Conservation (phyloP, 2,888 invertebrate species). For the Drosophila paranaensis region DNA sequence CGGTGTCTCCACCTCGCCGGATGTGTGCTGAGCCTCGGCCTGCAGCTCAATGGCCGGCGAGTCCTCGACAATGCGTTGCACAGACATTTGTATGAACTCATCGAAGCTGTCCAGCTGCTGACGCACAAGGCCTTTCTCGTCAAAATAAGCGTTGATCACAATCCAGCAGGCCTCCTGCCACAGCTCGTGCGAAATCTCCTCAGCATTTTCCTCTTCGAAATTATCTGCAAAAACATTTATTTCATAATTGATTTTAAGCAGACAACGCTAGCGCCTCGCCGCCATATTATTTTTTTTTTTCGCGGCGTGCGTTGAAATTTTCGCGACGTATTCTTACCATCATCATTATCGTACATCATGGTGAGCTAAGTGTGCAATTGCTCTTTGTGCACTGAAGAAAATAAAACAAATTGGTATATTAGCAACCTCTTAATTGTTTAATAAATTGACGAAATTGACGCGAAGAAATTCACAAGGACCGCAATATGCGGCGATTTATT, state of each 20-base stretch:
- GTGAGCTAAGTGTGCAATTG: conserved; percentile 37
- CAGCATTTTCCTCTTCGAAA: conserved; percentile 94
- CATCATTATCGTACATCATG: conserved; percentile 84
- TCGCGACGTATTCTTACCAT: conserved; percentile 72
- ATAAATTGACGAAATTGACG: conserved; percentile 30
- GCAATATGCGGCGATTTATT: conserved; percentile 51
- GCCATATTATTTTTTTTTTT: conserved; percentile 63
- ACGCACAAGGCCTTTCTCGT: conserved; percentile 99
- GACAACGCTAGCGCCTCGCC: conserved; percentile 41
- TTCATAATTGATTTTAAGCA: neutral
- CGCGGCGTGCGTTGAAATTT: conserved; percentile 30
- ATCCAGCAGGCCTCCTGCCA: conserved; percentile 99
- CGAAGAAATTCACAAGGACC: conserved; percentile 28
- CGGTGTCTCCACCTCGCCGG: conserved; percentile 96
- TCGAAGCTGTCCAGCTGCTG: conserved; percentile 99
- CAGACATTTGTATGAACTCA: conserved; percentile 99
- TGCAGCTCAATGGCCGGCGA: conserved; percentile 98
- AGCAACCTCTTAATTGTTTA: neutral
- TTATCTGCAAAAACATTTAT: conserved; percentile 74
- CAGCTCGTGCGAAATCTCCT: conserved; percentile 98
- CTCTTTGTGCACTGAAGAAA: conserved; percentile 32
- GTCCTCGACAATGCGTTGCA: conserved; percentile 99
- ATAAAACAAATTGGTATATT: neutral
- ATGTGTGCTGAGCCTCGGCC: conserved; percentile 98
- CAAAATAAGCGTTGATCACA: conserved; percentile 99